Percentiles rank a stretch among this genome's conserved stretches.
phyloP scores from a whole-genome alignment of 2,113 vertebrate genomes.

The Symphodus melops region DNA sequence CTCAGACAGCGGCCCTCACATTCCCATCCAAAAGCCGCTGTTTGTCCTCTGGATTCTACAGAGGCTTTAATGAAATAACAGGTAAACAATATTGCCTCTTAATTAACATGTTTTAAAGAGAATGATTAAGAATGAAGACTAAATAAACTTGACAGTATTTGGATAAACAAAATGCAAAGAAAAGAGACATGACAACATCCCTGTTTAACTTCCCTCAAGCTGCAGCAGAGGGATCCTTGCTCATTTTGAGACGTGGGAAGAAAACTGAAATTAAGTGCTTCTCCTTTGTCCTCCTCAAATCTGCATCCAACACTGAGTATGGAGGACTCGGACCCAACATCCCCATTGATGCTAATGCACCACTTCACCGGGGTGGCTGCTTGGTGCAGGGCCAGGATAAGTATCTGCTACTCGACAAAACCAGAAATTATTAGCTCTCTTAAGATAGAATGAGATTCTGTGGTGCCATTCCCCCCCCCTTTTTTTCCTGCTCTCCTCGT shows the following conservation, averaged over 20 bases:
- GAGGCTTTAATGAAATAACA: neutral
- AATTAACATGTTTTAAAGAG: neutral
- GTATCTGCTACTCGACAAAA: conserved; percentile 35
- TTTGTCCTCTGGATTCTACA: conserved; percentile 12
- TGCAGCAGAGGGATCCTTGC: neutral
- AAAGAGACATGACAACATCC: neutral
- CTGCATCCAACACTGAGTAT: conserved; percentile 11
- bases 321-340: conserved; percentile 14
- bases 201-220: neutral
- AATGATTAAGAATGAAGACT: neutral
- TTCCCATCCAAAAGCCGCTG: conserved; percentile 3
- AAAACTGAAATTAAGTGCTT: neutral
- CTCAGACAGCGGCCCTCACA: conserved; percentile 38
- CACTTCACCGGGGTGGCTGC: conserved; percentile 33
- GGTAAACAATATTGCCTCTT: neutral
- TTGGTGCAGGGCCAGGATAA: conserved; percentile 46
- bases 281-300: conserved; percentile 6
- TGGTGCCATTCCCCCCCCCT: conserved; percentile 53
- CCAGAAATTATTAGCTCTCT: conserved; percentile 69
- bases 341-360: conserved; percentile 23
- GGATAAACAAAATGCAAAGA: neutral
- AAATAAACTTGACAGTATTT: neutral
- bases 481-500: conserved; percentile 51
- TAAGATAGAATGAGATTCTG: conserved; percentile 58
- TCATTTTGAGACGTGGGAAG: neutral